A percentile compares a stretch with the other conserved stretches of the same genome.
Evolutionary conservation across 2,888 invertebrate species (phyloP).

Genomic region (Erynnis tages): DNA sequence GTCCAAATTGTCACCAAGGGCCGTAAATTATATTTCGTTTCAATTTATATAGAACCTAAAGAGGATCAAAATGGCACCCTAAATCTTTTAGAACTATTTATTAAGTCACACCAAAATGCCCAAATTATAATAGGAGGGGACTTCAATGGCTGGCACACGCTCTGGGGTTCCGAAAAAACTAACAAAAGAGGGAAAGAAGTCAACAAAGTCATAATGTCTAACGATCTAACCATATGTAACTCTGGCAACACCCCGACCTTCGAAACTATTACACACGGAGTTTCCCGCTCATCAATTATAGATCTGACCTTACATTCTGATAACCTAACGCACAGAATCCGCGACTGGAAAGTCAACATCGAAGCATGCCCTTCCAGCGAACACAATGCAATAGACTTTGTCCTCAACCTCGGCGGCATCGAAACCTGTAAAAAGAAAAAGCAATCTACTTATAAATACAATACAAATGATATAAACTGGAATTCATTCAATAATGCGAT

Average conservation of each 20-base stretch:
- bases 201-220: not conserved
- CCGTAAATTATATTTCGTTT: no score
- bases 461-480: no score
- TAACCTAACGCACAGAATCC: not conserved
- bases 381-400: conserved; percentile 30
- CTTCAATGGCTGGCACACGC: no score
- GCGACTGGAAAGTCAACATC: not conserved
- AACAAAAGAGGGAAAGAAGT: not conserved
- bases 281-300: conserved; percentile 2
- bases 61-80: no score
- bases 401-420: not conserved
- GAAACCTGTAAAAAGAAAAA: not conserved
- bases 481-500: no score
- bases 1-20: no score
- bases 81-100: no score
- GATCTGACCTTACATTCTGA: not conserved
- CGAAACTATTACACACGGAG: conserved; percentile 24
- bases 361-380: conserved; percentile 20
- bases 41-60: no score
- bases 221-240: not conserved
- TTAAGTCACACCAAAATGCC: no score
- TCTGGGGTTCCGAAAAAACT: not conserved
- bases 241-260: not conserved
- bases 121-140: no score
- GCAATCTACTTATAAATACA: not conserved